Percentiles rank a stretch among this genome's conserved stretches.
Conservation (phyloP, 2,113 vertebrate species). For the pig (Sus scrofa) region DNA sequence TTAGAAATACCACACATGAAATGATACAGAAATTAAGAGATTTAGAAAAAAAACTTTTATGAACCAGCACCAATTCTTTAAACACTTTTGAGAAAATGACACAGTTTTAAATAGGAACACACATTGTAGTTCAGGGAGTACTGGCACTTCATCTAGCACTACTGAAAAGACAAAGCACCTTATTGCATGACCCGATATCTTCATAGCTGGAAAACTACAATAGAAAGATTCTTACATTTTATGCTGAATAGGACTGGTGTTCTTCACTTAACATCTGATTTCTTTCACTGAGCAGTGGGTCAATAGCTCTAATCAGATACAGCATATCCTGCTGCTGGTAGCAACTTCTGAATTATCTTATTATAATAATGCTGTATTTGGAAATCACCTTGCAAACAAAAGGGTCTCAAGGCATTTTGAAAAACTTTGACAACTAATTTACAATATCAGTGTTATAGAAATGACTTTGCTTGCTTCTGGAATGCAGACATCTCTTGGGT, state of each 20-base stretch:
- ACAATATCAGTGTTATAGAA: not conserved
- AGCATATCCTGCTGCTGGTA: conserved; percentile 69
- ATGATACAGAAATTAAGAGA: conserved; percentile 33
- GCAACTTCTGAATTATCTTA: conserved; percentile 62
- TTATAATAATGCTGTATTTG: conserved; percentile 80
- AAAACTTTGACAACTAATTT: conserved; percentile 72
- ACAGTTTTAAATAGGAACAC: not conserved
- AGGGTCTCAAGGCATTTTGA: conserved; percentile 81
- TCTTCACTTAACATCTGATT: conserved; percentile 75
- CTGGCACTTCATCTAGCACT: conserved; percentile 40
- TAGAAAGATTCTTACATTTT: conserved; percentile 62
- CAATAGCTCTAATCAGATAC: conserved; percentile 79
- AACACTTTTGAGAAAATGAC: not conserved
- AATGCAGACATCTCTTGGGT: conserved; percentile 13
- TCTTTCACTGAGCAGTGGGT: conserved; percentile 80
- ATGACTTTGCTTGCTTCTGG: not conserved
- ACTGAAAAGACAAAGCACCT: conserved; percentile 46
- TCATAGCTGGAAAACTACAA: not conserved
- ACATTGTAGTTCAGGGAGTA: conserved; percentile 4
- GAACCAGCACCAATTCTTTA: not conserved
- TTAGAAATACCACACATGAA: fast-evolving
- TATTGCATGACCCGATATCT: conserved; percentile 63
- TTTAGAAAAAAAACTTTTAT: not conserved
- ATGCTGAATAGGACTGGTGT: conserved; percentile 62
- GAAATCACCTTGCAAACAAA: conserved; percentile 81